Evolutionary conservation across 1,140 invertebrate species (phyloP), one percentile per base, ranked within the genome.

Genomic region (Anagrus nilaparvatae): DNA sequence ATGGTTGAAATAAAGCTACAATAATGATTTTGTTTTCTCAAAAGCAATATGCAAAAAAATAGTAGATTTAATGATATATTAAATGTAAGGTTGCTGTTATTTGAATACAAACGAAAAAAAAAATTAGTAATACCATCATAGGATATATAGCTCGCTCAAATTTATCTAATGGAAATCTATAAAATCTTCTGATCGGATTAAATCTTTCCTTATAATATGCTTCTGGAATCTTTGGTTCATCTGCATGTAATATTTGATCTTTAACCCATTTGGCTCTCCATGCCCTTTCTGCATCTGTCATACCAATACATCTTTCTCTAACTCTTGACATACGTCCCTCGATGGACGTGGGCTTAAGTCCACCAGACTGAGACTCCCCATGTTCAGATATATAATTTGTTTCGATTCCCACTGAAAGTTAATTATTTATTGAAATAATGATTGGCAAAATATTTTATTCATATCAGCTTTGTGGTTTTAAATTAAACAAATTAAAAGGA

Each of bases 261-360:
- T 88, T 78, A 1, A 91, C 49, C 78, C 79, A 93, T 58, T 89
- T 76, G 49, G 78, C 80, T 43, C 88, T 74, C 77, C 81, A 91
- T 31, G 76, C 76, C 50, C 87, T 73, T 69, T 91, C 87, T n/a
- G 77, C 79, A 56, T 81, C 69, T 5, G 78, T 80, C 86, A 91
- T 92, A 40, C 86, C 86, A 34, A 78, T 53, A 17, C 84, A 67
- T 58, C 88, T 74, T 66, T 90, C 82, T 46, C 86, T 71, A 69
- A 88, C 82, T 1, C 59, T 60, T 13, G 67, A 72, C 64, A 84
- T 73, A 40, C 85, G 79, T 2, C 86, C 84, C 44, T 71, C 70
- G 51, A 93, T 84, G 40, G 63, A 51, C 74, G 90, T 82, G 23
- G 82, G 76, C 57, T 74, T 77, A 1, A 76, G 73, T 45, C 78